Conservation (phyloP, 2,888 invertebrate genomes). For the Drosophila vallismaia region DNA sequence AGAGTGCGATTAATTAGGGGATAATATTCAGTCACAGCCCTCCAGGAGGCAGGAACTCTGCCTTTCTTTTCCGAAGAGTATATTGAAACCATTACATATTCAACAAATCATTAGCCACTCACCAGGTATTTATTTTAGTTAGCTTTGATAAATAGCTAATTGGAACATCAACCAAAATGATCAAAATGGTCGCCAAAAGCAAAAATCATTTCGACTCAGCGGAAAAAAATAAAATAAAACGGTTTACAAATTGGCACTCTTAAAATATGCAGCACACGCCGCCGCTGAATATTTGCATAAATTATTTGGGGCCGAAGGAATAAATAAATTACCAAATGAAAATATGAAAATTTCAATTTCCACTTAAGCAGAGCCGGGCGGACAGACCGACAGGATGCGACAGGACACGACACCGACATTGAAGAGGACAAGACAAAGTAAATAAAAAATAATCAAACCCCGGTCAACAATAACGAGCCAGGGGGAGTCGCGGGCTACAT, state of each 20-base stretch:
- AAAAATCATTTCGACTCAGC: background rate
- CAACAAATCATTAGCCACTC: background rate
- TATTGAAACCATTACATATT: too few relatives aligned
- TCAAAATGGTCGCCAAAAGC: background rate
- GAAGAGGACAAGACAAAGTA: constrained; percentile 62
- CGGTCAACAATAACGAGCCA: constrained; percentile 52
- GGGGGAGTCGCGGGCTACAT: constrained; percentile 44
- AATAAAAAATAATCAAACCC: constrained; percentile 73
- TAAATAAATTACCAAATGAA: constrained; percentile 64
- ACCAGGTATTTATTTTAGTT: background rate
- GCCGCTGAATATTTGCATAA: constrained; percentile 73
- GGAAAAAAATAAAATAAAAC: constrained; percentile 1
- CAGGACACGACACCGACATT: constrained; percentile 27
- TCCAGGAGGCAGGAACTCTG: too few relatives aligned
- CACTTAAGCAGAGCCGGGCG: constrained; percentile 51
- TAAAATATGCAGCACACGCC: constrained; percentile 58
- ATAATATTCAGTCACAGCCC: constrained; percentile 38
- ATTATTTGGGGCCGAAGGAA: constrained; percentile 64
- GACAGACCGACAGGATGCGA: background rate
- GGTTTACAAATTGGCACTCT: constrained; percentile 52
- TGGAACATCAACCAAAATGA: background rate
- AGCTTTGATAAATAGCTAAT: background rate
- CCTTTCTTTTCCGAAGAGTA: too few relatives aligned
- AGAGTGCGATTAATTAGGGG: constrained; percentile 62
- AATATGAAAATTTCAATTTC: constrained; percentile 78